Conservation (phyloP, 2,888 invertebrate genomes). For the Cephonodes hylas region DNA sequence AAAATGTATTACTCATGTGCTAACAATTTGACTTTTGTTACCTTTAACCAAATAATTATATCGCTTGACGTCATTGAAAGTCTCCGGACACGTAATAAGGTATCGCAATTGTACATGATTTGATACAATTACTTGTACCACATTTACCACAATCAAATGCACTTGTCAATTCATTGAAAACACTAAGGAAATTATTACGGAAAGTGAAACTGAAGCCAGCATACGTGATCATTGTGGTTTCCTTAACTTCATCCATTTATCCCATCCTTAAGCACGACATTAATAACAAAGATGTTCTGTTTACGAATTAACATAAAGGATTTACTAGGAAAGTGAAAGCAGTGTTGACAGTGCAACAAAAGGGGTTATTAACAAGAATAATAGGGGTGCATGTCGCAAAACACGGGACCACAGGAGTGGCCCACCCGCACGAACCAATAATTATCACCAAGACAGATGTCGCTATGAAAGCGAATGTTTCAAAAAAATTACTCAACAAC, state of each 20-base stretch:
- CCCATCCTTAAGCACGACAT: neutral
- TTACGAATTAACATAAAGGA: conserved; percentile 58
- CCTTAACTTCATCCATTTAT: conserved; percentile 1
- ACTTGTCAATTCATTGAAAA: no score
- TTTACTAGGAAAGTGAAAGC: conserved; percentile 74
- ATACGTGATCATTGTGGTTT: neutral
- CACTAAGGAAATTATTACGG: neutral
- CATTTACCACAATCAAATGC: no score
- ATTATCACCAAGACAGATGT: conserved; percentile 73
- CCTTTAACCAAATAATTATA: no score
- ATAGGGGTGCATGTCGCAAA: conserved; percentile 48
- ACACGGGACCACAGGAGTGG: conserved; percentile 43
- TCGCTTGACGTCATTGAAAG: no score
- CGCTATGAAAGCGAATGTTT: conserved; percentile 61
- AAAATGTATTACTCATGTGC: no score
- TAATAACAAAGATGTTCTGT: conserved; percentile 48
- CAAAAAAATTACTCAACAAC: conserved; percentile 64
- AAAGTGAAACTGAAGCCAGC: neutral
- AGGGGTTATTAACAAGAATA: conserved; percentile 58
- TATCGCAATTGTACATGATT: no score
- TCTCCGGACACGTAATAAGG: no score
- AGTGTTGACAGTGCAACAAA: conserved; percentile 62
- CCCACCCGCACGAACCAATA: conserved; percentile 64
- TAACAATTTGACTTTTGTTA: no score
- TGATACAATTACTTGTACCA: no score